Evolutionary conservation across 2,888 invertebrate species (phyloP), one percentile per base, ranked within the genome.

Genomic region (Microctonus brassicae): DNA sequence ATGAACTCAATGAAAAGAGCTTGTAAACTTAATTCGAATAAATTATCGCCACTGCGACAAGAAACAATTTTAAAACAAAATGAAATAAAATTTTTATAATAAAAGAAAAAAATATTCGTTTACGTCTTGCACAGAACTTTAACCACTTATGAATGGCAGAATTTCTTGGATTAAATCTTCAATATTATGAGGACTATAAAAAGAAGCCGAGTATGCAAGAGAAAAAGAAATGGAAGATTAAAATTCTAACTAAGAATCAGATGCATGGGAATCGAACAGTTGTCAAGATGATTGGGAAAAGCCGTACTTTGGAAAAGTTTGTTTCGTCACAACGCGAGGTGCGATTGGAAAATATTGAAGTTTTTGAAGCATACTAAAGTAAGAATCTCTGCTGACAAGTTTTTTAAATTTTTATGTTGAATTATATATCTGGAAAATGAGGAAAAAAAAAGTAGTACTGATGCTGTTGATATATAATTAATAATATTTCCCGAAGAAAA

Each of bases 241-340:
- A 70, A 65, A 70, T 69, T 58, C 42, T 55, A 64, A 63, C 39
- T 57, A 64, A 64, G 69, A 57, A 63, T 69, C 63, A 58, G 55
- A 64, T 13, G 33, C 64, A 60, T 70, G 65, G 52, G 64, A 70
- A 70, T 70, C 20, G 34, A 42, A 13, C 70, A 70, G 57, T 70
- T 70, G 70, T 57, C 63, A 63, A 26, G 70, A 52, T 65, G 52
- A 70, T 70, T 65, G 70, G 33, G 70, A 70, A 58, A 70, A 58
- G 70, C 42, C 36, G 52, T 60, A 57, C 60, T 70, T 64, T 63
- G 39, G 57, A 65, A 65, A 64, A 58, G 57, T 70, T 70, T 64
- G 58, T 60, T 34, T 36, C 34, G 47, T 60, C 34, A 29, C 47
- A 65, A 20, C 33, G 36, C 13, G 11, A 26, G 33, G 13, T 20